Conservation (phyloP, 2,113 vertebrate genomes). For the Laterallus jamaicensis region DNA sequence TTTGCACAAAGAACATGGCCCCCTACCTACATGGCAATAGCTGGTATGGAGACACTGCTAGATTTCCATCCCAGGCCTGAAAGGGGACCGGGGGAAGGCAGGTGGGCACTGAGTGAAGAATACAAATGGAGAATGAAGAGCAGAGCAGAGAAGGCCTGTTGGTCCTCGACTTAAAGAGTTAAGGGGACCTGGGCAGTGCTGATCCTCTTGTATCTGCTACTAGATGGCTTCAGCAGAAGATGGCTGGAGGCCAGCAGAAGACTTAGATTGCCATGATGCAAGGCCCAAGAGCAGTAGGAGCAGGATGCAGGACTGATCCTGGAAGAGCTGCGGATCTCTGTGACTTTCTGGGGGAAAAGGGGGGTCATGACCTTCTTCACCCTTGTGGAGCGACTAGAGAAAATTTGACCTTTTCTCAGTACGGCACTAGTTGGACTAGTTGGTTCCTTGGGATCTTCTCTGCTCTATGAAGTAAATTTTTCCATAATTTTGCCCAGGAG, state of each 20-base stretch:
- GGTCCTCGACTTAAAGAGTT: not conserved
- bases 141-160: not conserved
- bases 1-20: not conserved
- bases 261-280: not conserved
- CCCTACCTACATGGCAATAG: not conserved
- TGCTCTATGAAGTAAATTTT: not conserved
- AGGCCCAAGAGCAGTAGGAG: not conserved
- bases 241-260: not conserved
- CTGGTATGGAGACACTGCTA: not conserved
- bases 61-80: not conserved
- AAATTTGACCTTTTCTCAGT: not conserved
- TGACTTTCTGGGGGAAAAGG: accelerated
- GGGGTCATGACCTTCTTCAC: not conserved
- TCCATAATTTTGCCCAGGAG: not conserved
- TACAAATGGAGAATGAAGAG: not conserved
- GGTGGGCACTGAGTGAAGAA: not conserved
- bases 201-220: not conserved
- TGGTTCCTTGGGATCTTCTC: not conserved
- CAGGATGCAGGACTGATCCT: not conserved
- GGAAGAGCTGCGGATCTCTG: not conserved
- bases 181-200: not conserved
- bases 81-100: not conserved
- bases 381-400: not conserved
- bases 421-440: not conserved
- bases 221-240: not conserved